phyloP scores from a whole-genome alignment of 2,797 vertebrate species.

The Enteromius afrohamiltoni region DNA sequence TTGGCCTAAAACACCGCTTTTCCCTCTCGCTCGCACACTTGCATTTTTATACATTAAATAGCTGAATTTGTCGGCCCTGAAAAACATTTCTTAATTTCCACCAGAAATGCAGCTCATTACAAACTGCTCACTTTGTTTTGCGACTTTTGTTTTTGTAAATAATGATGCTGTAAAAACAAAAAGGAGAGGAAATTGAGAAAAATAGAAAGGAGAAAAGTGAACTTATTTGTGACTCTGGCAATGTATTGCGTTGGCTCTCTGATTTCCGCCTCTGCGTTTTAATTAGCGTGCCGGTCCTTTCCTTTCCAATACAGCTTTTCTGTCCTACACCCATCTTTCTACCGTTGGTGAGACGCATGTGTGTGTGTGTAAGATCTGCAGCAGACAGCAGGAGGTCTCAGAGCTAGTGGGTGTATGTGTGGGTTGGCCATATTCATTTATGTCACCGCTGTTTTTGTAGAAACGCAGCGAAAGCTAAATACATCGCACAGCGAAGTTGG shows the following conservation, averaged over 20 bases:
- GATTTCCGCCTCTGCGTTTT: slow-evolving; percentile 49
- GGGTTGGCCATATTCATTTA: slow-evolving; percentile 75
- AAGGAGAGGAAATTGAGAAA: neutral
- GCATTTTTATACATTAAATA: slow-evolving; percentile 22
- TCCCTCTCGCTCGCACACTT: slow-evolving; percentile 26
- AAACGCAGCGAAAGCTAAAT: slow-evolving; percentile 39
- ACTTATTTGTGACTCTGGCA: slow-evolving; percentile 23
- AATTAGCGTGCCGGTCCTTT: slow-evolving; percentile 50
- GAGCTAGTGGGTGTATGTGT: slow-evolving; percentile 71
- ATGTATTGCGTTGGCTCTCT: neutral
- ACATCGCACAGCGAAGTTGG: slow-evolving; percentile 51
- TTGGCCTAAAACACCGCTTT: slow-evolving; percentile 65
- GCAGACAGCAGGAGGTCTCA: slow-evolving; percentile 70
- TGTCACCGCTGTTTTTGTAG: slow-evolving; percentile 59
- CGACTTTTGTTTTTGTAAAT: slow-evolving; percentile 33
- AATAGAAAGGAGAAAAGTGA: neutral
- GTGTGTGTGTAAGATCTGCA: slow-evolving; percentile 62
- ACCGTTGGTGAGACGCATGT: slow-evolving; percentile 20
- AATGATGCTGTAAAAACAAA: neutral
- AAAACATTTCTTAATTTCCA: slow-evolving; percentile 21
- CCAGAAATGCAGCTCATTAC: slow-evolving; percentile 28
- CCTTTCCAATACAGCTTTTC: slow-evolving; percentile 53
- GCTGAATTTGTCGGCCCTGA: neutral
- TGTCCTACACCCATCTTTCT: slow-evolving; percentile 31
- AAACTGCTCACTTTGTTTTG: neutral